phyloP scores from a whole-genome alignment of 2,113 vertebrate genomes.

The Zosterops lateralis region DNA sequence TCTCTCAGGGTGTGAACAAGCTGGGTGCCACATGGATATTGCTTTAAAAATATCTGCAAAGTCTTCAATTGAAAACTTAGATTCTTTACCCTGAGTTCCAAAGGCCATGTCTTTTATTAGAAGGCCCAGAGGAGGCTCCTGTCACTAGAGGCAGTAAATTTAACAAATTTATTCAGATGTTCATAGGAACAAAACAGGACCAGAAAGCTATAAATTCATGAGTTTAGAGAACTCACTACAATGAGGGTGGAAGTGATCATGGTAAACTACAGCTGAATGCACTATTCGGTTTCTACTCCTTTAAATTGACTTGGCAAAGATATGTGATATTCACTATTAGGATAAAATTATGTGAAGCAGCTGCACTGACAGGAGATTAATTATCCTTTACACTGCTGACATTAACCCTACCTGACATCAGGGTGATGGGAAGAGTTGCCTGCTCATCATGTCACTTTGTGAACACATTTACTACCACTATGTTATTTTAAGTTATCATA shows the following conservation, averaged over 20 bases:
- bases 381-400: conserved; percentile 50
- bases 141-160: not conserved
- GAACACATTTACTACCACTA: not conserved
- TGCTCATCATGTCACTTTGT: not conserved
- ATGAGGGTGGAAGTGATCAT: not conserved
- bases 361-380: conserved; percentile 63
- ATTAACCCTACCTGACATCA: conserved; percentile 47
- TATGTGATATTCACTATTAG: conserved; percentile 23
- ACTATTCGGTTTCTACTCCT: not conserved
- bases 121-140: not conserved
- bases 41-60: not conserved
- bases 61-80: not conserved
- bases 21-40: not conserved
- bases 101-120: not conserved
- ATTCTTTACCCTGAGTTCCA: not conserved
- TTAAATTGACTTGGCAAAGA: conserved; percentile 26
- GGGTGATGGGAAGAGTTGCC: not conserved
- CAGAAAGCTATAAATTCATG: not conserved
- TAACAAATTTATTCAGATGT: not conserved
- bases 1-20: not conserved
- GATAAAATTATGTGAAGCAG: conserved; percentile 64
- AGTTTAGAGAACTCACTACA: not conserved
- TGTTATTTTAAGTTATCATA: not conserved
- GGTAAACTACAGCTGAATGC: not conserved
- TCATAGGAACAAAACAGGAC: not conserved